Percentiles rank a stretch among this genome's conserved stretches.
phyloP scores from a whole-genome alignment of 2,888 invertebrate genomes.

The Micoletzkya japonica region DNA sequence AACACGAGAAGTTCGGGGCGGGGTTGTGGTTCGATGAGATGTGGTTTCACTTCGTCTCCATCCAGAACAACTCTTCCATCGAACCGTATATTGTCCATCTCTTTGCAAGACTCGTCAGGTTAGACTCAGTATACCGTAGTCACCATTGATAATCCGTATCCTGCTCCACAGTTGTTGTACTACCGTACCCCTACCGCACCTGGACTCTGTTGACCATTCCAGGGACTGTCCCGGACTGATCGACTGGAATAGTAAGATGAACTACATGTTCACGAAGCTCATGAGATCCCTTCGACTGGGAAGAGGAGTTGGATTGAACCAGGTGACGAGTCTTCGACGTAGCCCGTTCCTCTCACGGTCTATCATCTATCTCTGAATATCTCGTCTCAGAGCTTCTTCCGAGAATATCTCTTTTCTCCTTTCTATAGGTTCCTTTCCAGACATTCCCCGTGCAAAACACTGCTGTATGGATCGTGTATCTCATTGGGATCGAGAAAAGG shows the following conservation, averaged over 20 bases:
- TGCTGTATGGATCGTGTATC: constrained; percentile 48
- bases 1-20: constrained; percentile 45
- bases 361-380: too few species aligned
- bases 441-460: constrained; percentile 39
- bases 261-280: constrained; percentile 70
- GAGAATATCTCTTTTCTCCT: too few species aligned
- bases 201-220: too few species aligned
- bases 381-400: too few species aligned
- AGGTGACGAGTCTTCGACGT: constrained; percentile 18
- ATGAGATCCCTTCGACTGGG: constrained; percentile 24
- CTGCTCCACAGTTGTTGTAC: too few species aligned
- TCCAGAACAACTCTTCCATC: constrained; percentile 66
- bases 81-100: constrained; percentile 56
- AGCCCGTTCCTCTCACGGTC: neutral
- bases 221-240: constrained; percentile 69
- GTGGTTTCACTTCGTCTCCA: constrained; percentile 65
- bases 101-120: constrained; percentile 3
- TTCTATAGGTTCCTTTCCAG: constrained; percentile 69
- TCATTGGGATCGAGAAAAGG: constrained; percentile 44
- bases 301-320: constrained; percentile 19
- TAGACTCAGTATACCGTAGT: neutral
- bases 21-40: constrained; percentile 68
- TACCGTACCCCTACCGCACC: too few species aligned
- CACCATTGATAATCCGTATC: too few species aligned
- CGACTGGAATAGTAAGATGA: constrained; percentile 83